A percentile compares a stretch with the other conserved stretches of the same genome.
These are phyloP conservation scores for Tauraco erythrolophus DNA, from an alignment of 2,113 vertebrate species.

Conservation along the genomic window DNA sequence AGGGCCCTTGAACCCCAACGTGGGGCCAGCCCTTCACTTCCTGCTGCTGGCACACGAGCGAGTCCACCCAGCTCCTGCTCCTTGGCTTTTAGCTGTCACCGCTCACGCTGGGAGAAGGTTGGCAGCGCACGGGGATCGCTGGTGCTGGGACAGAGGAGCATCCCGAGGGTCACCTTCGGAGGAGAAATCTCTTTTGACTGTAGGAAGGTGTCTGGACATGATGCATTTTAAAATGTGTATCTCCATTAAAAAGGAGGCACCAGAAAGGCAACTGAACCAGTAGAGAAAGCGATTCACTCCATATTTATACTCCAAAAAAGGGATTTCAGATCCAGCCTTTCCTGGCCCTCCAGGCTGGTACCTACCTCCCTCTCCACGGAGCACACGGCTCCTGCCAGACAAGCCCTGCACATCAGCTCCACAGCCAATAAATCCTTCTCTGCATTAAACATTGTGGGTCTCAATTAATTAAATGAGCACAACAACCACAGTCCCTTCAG, in stretches of 20 bases:
- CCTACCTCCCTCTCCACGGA: not conserved
- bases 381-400: not conserved
- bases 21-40: not conserved
- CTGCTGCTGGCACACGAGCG: not conserved
- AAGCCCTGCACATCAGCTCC: not conserved
- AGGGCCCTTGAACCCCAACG: not conserved
- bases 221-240: not conserved
- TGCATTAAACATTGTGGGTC: not conserved
- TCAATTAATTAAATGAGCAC: slow-evolving; percentile 56
- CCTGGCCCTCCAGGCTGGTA: not conserved
- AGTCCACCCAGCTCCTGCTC: not conserved
- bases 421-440: slow-evolving; percentile 28
- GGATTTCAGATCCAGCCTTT: not conserved
- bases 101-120: not conserved
- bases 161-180: not conserved
- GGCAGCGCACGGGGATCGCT: rapidly evolving
- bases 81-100: rapidly evolving
- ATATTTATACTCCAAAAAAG: not conserved
- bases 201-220: not conserved
- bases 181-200: not conserved
- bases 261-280: not conserved
- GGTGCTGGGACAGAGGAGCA: not conserved
- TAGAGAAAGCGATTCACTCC: not conserved
- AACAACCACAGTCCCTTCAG: slow-evolving; percentile 8
- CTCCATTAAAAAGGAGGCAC: not conserved